These are phyloP conservation scores for Octopus sinensis DNA, from an alignment of 1,140 invertebrate species.

Conservation along the genomic window DNA sequence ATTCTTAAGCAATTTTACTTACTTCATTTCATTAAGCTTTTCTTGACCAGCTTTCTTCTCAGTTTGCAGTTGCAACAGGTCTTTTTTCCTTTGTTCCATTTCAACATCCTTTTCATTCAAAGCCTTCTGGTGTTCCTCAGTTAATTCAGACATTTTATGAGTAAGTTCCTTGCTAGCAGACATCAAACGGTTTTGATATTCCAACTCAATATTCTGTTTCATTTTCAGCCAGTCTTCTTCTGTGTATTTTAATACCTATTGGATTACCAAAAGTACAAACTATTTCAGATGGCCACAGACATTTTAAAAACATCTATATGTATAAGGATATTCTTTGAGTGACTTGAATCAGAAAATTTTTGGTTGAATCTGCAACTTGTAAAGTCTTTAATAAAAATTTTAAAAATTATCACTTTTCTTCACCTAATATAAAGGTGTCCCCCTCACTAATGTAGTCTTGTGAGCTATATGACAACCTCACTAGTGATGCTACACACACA, in stretches of 20 bases:
- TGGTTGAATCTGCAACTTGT: too few relatives aligned
- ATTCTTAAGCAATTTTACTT: not conserved
- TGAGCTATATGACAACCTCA: too few relatives aligned
- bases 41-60: not conserved
- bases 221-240: slow-evolving; percentile 30
- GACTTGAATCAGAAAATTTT: too few relatives aligned
- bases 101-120: not conserved
- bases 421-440: too few relatives aligned
- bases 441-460: too few relatives aligned
- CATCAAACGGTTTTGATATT: slow-evolving; percentile 51
- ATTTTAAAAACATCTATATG: too few relatives aligned
- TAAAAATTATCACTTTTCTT: too few relatives aligned
- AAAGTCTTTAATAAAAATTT: too few relatives aligned
- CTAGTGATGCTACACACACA: too few relatives aligned
- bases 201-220: slow-evolving; percentile 38
- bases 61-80: not conserved
- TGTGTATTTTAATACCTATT: slow-evolving; percentile 28
- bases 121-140: not conserved
- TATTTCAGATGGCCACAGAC: too few relatives aligned
- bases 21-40: not conserved
- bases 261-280: not conserved
- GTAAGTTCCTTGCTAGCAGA: slow-evolving; percentile 40
- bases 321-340: too few relatives aligned
- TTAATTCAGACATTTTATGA: slow-evolving; percentile 25
- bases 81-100: too few relatives aligned